A percentile compares a stretch with the other conserved stretches of the same genome.
These are phyloP conservation scores for Labeo catla DNA, from an alignment of 2,113 vertebrate species.

Conservation along the genomic window DNA sequence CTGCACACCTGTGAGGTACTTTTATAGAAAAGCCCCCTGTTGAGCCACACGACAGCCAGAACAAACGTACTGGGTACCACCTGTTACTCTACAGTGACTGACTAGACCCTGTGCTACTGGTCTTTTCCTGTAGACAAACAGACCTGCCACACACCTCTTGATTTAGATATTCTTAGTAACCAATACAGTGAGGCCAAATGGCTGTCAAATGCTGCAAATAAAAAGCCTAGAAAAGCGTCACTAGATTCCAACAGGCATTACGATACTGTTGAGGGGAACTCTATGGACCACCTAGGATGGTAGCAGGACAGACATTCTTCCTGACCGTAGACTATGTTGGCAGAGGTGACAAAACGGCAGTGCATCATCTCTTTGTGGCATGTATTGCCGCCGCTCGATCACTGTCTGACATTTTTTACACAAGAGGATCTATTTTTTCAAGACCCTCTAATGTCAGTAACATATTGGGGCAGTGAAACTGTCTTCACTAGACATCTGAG, in stretches of 20 bases:
- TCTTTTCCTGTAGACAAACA: conserved; percentile 38
- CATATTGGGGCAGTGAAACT: conserved; percentile 35
- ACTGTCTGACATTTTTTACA: conserved; percentile 26
- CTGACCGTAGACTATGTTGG: conserved; percentile 27
- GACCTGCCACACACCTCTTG: conserved; percentile 37
- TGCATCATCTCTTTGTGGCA: conserved; percentile 32
- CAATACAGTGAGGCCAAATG: conserved; percentile 30
- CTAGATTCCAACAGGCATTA: conserved; percentile 8
- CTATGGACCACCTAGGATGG: conserved; percentile 26
- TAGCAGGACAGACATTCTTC: conserved; percentile 40
- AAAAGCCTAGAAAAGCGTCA: conserved; percentile 32
- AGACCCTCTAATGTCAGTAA: conserved; percentile 31
- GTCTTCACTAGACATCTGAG: conserved; percentile 30
- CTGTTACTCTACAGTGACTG: conserved; percentile 61
- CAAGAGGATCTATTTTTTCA: conserved; percentile 21
- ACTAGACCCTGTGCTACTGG: conserved; percentile 56
- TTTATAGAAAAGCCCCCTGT: conserved; percentile 50
- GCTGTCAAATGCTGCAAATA: conserved; percentile 24
- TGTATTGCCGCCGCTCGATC: conserved; percentile 32
- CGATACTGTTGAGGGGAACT: background rate
- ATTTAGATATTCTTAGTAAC: conserved; percentile 48
- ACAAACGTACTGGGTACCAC: conserved; percentile 49
- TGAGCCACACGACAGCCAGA: background rate
- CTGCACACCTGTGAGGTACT: conserved; percentile 33
- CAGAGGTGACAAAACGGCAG: conserved; percentile 49